Base-by-base conservation (phyloP, 64 coral and sea anemone genomes). In the Montipora capricornis region DNA sequence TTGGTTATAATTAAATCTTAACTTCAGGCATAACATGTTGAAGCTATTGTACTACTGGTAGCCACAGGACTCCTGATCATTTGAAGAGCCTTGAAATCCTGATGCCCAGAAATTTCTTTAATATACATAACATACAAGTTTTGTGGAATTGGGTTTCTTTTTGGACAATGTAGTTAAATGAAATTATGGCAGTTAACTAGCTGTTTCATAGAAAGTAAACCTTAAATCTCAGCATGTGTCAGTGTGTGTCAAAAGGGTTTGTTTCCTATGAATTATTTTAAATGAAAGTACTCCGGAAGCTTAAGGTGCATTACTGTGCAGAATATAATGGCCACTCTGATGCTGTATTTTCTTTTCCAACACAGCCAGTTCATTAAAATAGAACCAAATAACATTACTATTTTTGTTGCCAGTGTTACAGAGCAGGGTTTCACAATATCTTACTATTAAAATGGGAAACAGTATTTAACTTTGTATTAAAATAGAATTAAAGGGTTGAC, bases 361-460 rank as follows among this genome's bases (percentile, higher is more conserved):
- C 67, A 15, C 12, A 70, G 67, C 67, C 67, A 70, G 67, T 70
- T 70, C 67, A 70, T 70, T 70, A 70, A 70, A 70, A 70, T 20
- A 70, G 67, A 70, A 70, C 67, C 13, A 70, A 19, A 20, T 70
- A 70, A 70, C 67, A 70, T 70, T 70, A 70, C 67, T 70, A 70
- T 20, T 70, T 70, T 70, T 70, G 67, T 70, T 70, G 67, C 67
- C 67, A 70, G 67, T 70, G 67, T 70, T 70, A 70, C 67, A 70
- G 67, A 70, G 67, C 67, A 70, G 67, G 67, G 67, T 70, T 70
- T 70, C 13, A 70, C 67, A 19, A 70, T 70, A 70, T 70, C 67
- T 19, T 70, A 70, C 67, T 70, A 70, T 70, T 70, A 70, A 70
- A 70, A 70, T 70, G 67, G 67, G n/a, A 70, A 70, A 70, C 67